Base-by-base conservation (phyloP, 1,140 invertebrate genomes). In the Papilio machaon region DNA sequence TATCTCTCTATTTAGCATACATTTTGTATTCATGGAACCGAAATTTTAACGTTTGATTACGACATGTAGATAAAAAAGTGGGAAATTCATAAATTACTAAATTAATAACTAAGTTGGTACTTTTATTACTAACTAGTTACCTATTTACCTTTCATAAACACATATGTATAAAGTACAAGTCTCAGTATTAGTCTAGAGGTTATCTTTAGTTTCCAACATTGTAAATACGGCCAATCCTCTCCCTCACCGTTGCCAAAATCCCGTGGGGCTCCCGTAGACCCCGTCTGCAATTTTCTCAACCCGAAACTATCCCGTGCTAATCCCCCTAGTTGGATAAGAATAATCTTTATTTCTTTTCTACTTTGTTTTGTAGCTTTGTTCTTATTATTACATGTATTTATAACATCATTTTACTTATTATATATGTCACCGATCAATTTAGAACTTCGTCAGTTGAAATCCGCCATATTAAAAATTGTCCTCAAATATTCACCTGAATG, bases 241-340 rank as follows among this genome's bases (percentile, higher is more conserved):
- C 30, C 58, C n/a, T 60, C 15, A 6, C 82, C 76, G 60, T 58
- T 30, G 70, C 67, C 73, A 38, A 75, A 54, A 82, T 82, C 81
- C 85, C 85, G 80, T 60, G 67, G 85, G 85, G 84, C 80, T 52
- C 47, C 43, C 30, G 80, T 52, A 82, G 43, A 75, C 81, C 85
- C 85, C 82, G 80, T 83, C 82, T 80, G 85, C 87, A 87, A 86
- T 90, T 86, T 84, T 85, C 83, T 78, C 75, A 82, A 81, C 83
- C 84, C 89, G 82, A 85, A 91, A 91, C 90, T 91, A 91, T 89
- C 82, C 85, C 84, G 74, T 83, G 87, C 88, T 92, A 90, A 91
- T 91, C 89, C 91, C 87, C 82, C 82, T 78, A 80, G 73, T 74
- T 78, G 74, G 83, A 88, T 87, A 88, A 76, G 47, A 76, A 76